Evolutionary conservation across 2,113 vertebrate genomes (phyloP).

Genomic region (Marcusenius ussheri): DNA sequence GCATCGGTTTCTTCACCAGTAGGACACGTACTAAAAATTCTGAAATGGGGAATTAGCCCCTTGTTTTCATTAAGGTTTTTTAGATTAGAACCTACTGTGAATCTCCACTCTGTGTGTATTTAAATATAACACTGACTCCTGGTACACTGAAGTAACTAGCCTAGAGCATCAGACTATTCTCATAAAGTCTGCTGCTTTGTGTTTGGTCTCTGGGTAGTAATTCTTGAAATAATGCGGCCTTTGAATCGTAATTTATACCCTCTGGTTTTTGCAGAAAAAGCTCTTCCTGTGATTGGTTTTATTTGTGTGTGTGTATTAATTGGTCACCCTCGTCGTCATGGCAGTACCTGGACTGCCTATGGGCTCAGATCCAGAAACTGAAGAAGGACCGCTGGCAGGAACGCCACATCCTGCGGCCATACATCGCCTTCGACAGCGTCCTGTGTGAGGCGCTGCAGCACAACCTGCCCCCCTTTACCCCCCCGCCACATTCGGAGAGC

Average conservation of each 20-base stretch:
- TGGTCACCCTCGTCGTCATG: not conserved
- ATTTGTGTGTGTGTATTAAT: not conserved
- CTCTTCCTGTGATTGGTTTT: not conserved
- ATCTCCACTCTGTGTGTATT: not conserved
- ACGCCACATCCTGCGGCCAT: slow-evolving; percentile 88
- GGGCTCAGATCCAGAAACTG: slow-evolving; percentile 94
- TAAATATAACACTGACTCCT: not conserved
- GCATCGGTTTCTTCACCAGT: not conserved
- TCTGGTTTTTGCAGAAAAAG: not conserved
- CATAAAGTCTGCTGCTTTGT: not conserved
- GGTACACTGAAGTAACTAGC: not conserved
- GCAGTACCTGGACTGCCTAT: slow-evolving; percentile 98
- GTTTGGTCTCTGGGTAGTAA: not conserved
- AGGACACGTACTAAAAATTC: not conserved
- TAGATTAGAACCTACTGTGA: not conserved
- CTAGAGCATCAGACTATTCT: not conserved
- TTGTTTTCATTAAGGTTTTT: not conserved
- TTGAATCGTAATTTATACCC: not conserved
- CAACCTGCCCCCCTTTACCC: slow-evolving; percentile 94
- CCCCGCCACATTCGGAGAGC: slow-evolving; percentile 82
- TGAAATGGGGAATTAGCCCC: not conserved
- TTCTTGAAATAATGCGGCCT: not conserved
- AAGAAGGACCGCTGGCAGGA: slow-evolving; percentile 97
- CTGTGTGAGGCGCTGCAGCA: slow-evolving; percentile 94
- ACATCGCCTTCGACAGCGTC: slow-evolving; percentile 95